Conservation (phyloP, 37 sponge, comb jelly and placozoan species). For the Hexactinellida sp. region DNA sequence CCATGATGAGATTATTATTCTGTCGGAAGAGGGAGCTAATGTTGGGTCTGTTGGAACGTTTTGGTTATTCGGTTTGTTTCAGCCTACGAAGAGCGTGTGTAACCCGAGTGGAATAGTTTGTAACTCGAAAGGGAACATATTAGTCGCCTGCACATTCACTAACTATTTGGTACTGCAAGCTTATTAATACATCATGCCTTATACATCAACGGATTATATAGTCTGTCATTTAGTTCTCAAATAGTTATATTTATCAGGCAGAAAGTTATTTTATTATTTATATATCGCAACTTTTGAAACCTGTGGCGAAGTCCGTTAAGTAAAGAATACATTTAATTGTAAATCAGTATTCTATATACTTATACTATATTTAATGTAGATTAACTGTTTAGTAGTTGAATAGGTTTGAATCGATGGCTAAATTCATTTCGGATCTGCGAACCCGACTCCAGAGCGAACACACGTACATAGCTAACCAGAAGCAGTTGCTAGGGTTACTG, state of each 20-base stretch:
- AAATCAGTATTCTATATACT: not conserved
- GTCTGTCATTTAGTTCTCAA: too few species aligned
- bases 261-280: too few species aligned
- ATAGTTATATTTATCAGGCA: too few species aligned
- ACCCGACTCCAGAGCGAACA: slow-evolving; percentile 6
- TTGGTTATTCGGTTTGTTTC: not conserved
- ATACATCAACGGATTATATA: too few species aligned
- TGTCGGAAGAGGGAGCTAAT: not conserved
- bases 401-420: too few species aligned
- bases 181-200: not conserved
- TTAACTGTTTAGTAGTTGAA: not conserved
- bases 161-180: not conserved
- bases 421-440: not conserved
- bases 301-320: too few species aligned
- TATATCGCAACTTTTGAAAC: too few species aligned
- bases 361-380: not conserved
- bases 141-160: not conserved
- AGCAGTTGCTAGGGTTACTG: not conserved
- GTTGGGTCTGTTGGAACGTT: not conserved
- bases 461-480: not conserved
- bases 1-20: slow-evolving; percentile 15
- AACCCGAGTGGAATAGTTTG: not conserved
- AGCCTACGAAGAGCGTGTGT: slow-evolving; percentile 2
- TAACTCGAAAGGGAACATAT: not conserved
- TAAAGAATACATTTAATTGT: not conserved